Percentiles rank a stretch among this genome's conserved stretches.
Conservation (phyloP, 2,888 invertebrate species). For the Machimus rusticus region DNA sequence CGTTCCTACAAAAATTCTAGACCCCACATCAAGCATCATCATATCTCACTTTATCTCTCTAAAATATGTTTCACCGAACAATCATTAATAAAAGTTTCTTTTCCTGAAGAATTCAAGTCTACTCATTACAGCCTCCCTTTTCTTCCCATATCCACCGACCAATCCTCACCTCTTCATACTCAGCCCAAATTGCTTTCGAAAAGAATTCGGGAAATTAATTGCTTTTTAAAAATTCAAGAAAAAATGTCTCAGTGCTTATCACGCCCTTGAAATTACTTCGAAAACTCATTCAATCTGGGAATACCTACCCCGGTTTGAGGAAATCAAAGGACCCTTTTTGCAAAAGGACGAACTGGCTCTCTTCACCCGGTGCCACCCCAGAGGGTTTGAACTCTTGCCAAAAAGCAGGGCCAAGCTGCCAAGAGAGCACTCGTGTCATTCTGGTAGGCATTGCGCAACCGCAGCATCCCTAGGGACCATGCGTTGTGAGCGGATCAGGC, state of each 20-base stretch:
- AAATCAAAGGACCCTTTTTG: neutral
- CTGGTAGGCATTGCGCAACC: neutral
- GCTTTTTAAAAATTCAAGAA: neutral
- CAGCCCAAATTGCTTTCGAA: neutral
- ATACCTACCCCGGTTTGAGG: neutral
- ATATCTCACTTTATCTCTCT: neutral
- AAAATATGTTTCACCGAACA: neutral
- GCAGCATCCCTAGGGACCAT: neutral
- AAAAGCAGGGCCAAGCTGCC: neutral
- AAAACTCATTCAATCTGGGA: neutral
- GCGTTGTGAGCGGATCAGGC: neutral
- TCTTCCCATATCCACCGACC: neutral
- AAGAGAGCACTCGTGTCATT: neutral
- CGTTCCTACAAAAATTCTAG: too few species aligned
- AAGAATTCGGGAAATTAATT: neutral
- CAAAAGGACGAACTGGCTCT: neutral
- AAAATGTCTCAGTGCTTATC: neutral
- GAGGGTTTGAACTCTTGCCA: slow-evolving; percentile 1
- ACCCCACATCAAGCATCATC: neutral
- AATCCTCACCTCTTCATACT: neutral
- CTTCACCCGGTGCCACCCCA: neutral
- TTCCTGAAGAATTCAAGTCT: neutral
- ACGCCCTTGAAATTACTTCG: neutral
- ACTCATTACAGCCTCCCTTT: neutral
- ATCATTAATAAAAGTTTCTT: neutral